A percentile compares a stretch with the other conserved stretches of the same genome.
Evolutionary conservation across 2,888 invertebrate genomes (phyloP).

Genomic region (Hyles lineata): DNA sequence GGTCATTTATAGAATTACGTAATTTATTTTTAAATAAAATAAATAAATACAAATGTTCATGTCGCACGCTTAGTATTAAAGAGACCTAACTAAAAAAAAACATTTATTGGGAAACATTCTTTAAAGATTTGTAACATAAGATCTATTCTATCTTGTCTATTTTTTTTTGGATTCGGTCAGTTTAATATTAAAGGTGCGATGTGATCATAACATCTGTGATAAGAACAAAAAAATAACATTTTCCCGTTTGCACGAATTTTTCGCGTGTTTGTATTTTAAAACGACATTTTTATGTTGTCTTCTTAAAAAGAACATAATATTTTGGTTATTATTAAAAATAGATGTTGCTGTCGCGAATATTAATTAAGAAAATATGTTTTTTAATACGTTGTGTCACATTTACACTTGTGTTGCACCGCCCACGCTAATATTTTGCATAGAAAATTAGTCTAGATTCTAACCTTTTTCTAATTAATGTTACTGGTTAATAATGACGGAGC

Average conservation of each 20-base stretch:
- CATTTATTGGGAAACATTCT: too few species aligned
- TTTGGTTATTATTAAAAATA: background rate
- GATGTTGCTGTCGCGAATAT: background rate
- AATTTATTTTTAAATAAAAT: too few species aligned
- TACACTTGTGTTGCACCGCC: background rate
- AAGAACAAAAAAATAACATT: background rate
- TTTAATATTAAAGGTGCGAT: too few species aligned
- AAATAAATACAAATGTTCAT: too few species aligned
- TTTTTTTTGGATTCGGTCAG: too few species aligned
- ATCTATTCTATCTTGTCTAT: too few species aligned
- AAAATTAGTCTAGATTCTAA: background rate
- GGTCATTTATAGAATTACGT: too few species aligned
- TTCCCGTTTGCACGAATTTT: background rate
- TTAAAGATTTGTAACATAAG: too few species aligned
- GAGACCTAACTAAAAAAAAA: too few species aligned
- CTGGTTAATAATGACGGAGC: background rate
- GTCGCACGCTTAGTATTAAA: too few species aligned
- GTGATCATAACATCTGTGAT: too few species aligned
- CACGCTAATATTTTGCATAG: background rate
- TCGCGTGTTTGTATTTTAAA: background rate
- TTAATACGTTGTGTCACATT: conserved; percentile 10
- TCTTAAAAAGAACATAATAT: background rate
- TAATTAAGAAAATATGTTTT: conserved; percentile 2
- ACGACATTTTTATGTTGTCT: background rate
- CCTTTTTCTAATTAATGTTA: background rate